Evolutionary conservation across 1,140 invertebrate genomes (phyloP), one percentile per base, ranked within the genome.

Genomic region (Yoshiicerus persimilis): DNA sequence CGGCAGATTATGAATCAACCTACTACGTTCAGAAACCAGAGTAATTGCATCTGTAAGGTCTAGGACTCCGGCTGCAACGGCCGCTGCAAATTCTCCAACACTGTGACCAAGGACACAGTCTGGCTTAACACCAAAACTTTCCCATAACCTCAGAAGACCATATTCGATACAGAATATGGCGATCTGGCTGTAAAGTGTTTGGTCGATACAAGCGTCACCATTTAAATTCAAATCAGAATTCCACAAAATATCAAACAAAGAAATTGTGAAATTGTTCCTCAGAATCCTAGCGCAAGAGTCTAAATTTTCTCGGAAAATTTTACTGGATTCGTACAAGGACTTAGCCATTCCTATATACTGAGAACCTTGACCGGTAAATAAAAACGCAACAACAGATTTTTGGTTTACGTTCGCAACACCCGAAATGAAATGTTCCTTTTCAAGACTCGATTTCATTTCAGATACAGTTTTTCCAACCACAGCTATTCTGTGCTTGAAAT

Each of bases 351-450:
- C 87, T 3, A 80, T 23, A 34, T 90, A 88, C 25, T 90, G 89
- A 4, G 87, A 87, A 11, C 89, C 89, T 87, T 90, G 89, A 4
- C 89, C 89, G 8, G 89, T 90, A 39, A 90, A 90, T 16, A 90
- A 27, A 56, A 90, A 90, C 6, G 66, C 86, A n/a, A 90, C 27
- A 23, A 80, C 62, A 3, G 47, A 32, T 25, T 32, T 56, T 47
- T 16, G n/a, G 27, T n/a, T 62, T 39, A 27, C 16, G 4, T 25
- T 38, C 5, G 9, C 32, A 13, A 1, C 34, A 16, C 39, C 38
- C 1, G 41, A 34, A 66, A 41, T 83, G 83, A 64, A 41, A 0
- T 6, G 9, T 84, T 62, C 86, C 32, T 84, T 41, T 16, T 47
- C 5, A 1, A 88, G 47, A 25, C 39, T 85, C 16, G 6, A 41